Percentiles rank a stretch among this genome's conserved stretches.
phyloP scores from a whole-genome alignment of 2,797 vertebrate genomes.

The Gambusia yucatana region DNA sequence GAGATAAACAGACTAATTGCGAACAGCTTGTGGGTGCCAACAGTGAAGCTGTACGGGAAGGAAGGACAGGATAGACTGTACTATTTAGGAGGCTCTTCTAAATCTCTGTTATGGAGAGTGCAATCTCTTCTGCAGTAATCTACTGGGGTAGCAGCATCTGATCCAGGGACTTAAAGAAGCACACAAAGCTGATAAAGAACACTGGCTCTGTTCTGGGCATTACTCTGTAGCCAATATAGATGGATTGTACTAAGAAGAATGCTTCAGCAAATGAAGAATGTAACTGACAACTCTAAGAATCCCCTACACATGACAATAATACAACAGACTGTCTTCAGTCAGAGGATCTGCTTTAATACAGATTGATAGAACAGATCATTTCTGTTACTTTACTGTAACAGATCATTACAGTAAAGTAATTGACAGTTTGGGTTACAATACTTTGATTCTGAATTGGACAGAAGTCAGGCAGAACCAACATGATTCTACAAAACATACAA shows the following conservation, averaged over 20 bases:
- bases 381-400: background rate
- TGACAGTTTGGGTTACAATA: background rate
- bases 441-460: background rate
- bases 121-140: background rate
- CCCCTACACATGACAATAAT: background rate
- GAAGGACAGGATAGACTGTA: background rate
- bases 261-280: background rate
- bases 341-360: too few relatives aligned
- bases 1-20: background rate
- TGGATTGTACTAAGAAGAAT: background rate
- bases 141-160: background rate
- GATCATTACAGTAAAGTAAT: background rate
- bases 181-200: background rate
- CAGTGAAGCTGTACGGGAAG: background rate
- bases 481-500: too few relatives aligned
- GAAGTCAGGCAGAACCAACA: too few relatives aligned
- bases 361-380: background rate
- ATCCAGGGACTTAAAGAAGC: background rate
- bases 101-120: background rate
- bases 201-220: background rate
- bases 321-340: background rate
- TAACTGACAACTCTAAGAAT: background rate
- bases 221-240: background rate
- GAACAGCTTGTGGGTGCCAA: background rate
- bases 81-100: background rate